phyloP scores from a whole-genome alignment of 2,888 invertebrate genomes.

The Eupeodes latifasciatus region DNA sequence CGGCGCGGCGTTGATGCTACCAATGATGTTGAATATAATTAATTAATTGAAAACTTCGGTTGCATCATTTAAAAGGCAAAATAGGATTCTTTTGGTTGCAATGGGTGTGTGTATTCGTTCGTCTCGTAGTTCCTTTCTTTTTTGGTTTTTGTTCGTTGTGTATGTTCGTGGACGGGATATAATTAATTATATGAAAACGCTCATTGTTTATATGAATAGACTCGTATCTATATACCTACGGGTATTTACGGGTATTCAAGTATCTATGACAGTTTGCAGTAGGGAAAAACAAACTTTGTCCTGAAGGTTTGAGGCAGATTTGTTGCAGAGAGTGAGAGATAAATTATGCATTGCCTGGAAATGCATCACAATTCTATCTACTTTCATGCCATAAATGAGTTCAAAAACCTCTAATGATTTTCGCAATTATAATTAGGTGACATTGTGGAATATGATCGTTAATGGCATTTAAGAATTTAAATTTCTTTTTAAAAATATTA shows the following conservation, averaged over 20 bases:
- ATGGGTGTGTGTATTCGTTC: neutral
- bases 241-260: no score
- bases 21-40: constrained; percentile 37
- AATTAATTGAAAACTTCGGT: constrained; percentile 42
- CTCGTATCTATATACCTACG: no score
- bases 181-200: constrained; percentile 35
- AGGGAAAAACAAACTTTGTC: constrained; percentile 37
- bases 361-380: neutral
- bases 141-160: neutral
- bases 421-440: constrained; percentile 12
- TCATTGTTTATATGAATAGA: neutral
- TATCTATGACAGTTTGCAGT: constrained; percentile 14
- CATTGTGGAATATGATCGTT: neutral
- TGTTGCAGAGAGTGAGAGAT: neutral
- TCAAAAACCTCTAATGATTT: constrained; percentile 30
- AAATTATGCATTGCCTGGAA: constrained; percentile 25
- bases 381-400: neutral
- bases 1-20: neutral
- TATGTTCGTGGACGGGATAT: constrained; percentile 14
- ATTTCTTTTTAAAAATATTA: no score
- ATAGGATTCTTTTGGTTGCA: constrained; percentile 15
- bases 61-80: constrained; percentile 26
- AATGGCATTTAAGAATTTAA: neutral
- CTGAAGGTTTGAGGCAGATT: neutral
- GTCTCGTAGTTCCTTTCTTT: neutral